Evolutionary conservation across 2,113 vertebrate genomes (phyloP).

Genomic region (Nerophis ophidion): DNA sequence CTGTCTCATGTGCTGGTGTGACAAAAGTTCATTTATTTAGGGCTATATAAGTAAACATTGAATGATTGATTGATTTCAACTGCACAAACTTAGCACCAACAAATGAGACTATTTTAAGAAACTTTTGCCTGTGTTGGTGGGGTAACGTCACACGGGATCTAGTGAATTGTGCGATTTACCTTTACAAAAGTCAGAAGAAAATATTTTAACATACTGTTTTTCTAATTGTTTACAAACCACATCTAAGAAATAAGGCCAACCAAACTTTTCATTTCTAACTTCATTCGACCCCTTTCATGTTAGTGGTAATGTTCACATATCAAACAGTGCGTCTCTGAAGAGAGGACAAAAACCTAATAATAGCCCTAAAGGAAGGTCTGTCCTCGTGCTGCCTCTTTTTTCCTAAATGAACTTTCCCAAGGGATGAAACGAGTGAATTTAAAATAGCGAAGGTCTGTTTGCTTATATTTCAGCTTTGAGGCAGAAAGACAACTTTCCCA

Average conservation of each 20-base stretch:
- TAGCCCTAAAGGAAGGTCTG: constrained; percentile 28
- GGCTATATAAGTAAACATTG: no score
- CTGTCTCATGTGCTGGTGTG: no score
- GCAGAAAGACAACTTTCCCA: constrained; percentile 1
- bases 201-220: background rate
- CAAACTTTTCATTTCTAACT: background rate
- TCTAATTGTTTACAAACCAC: background rate
- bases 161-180: background rate
- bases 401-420: constrained; percentile 15
- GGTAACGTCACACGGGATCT: background rate
- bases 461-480: constrained; percentile 16
- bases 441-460: constrained; percentile 27
- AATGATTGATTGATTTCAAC: no score
- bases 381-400: constrained; percentile 18
- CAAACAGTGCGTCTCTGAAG: constrained; percentile 32
- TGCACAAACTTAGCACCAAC: no score
- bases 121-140: no score
- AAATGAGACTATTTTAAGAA: no score
- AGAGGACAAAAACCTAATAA: constrained; percentile 34
- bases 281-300: constrained; percentile 29
- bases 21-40: no score
- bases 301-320: constrained; percentile 20
- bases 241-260: background rate
- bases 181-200: background rate
- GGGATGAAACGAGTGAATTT: constrained; percentile 42